phyloP scores from a whole-genome alignment of 2,888 invertebrate species.

The Drosophila mimetica region DNA sequence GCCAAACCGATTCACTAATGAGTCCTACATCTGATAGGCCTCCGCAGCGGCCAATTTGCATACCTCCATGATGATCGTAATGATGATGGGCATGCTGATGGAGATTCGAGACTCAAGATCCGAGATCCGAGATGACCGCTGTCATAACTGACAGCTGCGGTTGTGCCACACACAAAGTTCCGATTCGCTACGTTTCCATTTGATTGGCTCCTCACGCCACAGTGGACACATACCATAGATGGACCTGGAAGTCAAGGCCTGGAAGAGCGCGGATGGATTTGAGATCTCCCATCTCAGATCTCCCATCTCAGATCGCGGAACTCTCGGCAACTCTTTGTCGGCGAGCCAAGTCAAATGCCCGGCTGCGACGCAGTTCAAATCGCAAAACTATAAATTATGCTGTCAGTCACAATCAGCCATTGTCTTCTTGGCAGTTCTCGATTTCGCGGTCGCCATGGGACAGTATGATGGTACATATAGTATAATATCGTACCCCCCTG shows the following conservation, averaged over 20 bases:
- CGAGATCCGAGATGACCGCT: constrained; percentile 26
- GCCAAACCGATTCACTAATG: constrained; percentile 44
- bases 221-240: constrained; percentile 33
- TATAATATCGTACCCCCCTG: background rate
- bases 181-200: constrained; percentile 55
- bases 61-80: constrained; percentile 28
- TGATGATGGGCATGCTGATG: constrained; percentile 16
- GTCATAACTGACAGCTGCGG: constrained; percentile 62
- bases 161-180: constrained; percentile 57
- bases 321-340: constrained; percentile 29
- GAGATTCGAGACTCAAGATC: background rate
- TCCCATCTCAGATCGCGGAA: background rate
- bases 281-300: too few species aligned
- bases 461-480: background rate
- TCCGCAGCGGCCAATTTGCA: constrained; percentile 37
- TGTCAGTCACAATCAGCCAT: constrained; percentile 63
- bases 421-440: constrained; percentile 55
- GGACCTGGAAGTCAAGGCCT: background rate
- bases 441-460: constrained; percentile 54
- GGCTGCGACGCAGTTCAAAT: constrained; percentile 37
- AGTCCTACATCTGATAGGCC: constrained; percentile 47
- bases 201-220: constrained; percentile 57
- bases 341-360: constrained; percentile 19
- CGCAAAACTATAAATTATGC: constrained; percentile 66
- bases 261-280: background rate